phyloP scores from a whole-genome alignment of 2,797 vertebrate species.

The Rhabdophis nuchalis region DNA sequence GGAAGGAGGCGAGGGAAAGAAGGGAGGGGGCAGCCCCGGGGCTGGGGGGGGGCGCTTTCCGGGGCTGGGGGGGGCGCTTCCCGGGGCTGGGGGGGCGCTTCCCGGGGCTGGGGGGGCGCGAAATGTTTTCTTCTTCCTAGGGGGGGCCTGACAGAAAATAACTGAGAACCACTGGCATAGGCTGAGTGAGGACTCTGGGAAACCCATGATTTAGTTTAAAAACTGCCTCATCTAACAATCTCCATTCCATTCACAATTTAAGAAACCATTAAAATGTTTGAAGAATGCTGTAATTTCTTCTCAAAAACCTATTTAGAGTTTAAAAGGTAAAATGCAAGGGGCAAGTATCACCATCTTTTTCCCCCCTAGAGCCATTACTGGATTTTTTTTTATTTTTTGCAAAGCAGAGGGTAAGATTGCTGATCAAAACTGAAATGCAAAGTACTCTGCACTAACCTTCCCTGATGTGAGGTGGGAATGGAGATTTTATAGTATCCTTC shows the following conservation, averaged over 20 bases:
- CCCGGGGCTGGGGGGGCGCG: too few species aligned
- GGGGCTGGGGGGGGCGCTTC: too few species aligned
- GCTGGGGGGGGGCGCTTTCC: too few species aligned
- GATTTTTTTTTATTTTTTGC: neutral
- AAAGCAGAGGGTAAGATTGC: neutral
- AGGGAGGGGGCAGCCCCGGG: too few species aligned
- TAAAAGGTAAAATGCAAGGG: neutral
- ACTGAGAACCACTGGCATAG: too few species aligned
- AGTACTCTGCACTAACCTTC: neutral
- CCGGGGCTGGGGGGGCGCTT: too few species aligned
- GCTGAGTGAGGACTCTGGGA: neutral
- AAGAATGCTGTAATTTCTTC: neutral
- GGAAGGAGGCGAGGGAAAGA: too few species aligned
- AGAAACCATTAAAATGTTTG: neutral
- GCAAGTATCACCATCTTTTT: neutral
- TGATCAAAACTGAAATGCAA: neutral
- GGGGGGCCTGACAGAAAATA: too few species aligned
- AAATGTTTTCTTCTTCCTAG: too few species aligned
- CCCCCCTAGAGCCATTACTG: neutral
- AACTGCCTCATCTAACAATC: neutral
- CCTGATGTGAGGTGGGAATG: too few species aligned
- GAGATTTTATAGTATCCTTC: too few species aligned
- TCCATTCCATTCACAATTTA: neutral
- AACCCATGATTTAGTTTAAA: neutral
- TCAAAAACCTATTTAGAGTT: neutral